Evolutionary conservation across 2,888 invertebrate genomes (phyloP).

Genomic region (Plebejus melissa): DNA sequence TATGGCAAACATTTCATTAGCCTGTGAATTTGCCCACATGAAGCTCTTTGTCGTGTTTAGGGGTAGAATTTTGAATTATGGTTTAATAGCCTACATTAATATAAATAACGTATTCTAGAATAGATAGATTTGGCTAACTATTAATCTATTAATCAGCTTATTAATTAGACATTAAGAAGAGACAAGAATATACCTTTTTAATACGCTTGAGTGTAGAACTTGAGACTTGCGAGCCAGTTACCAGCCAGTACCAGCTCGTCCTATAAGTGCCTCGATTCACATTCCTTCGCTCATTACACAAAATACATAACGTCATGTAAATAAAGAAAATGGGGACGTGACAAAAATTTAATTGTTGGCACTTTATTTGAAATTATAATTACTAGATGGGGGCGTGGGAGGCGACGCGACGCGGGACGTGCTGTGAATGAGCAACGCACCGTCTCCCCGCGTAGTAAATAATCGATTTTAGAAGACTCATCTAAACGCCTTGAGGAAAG

Average conservation of each 20-base stretch:
- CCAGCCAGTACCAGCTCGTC: no score
- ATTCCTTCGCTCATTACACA: background rate
- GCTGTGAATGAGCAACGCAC: background rate
- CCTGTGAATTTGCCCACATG: background rate
- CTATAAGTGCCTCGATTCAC: background rate
- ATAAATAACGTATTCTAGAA: background rate
- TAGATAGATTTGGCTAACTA: no score
- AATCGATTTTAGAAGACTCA: slow-evolving; percentile 5
- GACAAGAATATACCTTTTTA: no score
- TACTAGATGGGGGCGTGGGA: slow-evolving; percentile 7
- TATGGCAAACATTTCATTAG: background rate
- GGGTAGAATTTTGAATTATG: background rate
- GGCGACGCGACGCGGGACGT: slow-evolving; percentile 3
- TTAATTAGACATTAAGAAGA: no score
- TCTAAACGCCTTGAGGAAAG: background rate
- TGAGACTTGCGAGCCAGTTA: background rate
- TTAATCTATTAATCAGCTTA: no score
- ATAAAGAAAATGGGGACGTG: slow-evolving; percentile 18
- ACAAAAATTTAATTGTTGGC: slow-evolving; percentile 14
- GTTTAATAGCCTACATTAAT: no score
- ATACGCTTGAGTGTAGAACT: background rate
- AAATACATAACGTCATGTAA: background rate
- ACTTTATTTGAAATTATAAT: slow-evolving; percentile 19
- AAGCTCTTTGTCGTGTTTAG: background rate
- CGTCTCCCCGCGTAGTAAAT: background rate